Base-by-base conservation (phyloP, 1,140 invertebrate genomes). In the Ips typographus region DNA sequence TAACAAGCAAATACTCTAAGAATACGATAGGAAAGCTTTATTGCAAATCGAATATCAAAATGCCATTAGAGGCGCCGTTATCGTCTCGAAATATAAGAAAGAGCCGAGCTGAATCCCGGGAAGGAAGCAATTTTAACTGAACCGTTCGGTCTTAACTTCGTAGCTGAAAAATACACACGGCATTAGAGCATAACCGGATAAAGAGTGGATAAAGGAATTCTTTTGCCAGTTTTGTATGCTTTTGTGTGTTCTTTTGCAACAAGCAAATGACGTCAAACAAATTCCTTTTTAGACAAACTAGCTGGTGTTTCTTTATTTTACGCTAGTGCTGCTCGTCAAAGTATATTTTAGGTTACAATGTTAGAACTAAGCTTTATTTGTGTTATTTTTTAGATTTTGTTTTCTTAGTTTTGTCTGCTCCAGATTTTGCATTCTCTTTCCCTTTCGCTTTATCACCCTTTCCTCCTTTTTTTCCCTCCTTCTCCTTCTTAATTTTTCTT, bases 21-120 rank as follows among this genome's bases (percentile, higher is more conserved):
- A 49, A 49, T 49, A 49, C 44, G 7, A 49, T 49, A 49, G 22
- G 44, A 49, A 49, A 49, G 44, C 42, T 61, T 61, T 61, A 61
- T 47, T 61, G 58, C 58, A 61, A 61, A 61, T 61, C 58, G 58
- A 61, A 61, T 61, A 61, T 61, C 58, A 61, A 61, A 61, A 61
- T 61, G 58, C 58, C 58, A 61, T 61, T 61, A 61, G 37, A 61
- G 7, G 43, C 58, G 58, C 41, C 58, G 37, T 57, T 57, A 57
- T 57, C 40, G 58, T 43, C 4, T n/a, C 58, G 60, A 63, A 63
- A 63, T 51, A 63, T 63, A 63, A 52, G 47, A 63, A 38, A 55
- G 37, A 42, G 40, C 44, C 7, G 38, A 61, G 40, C 40, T 38
- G 60, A 40, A 22, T 63, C 47, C 49, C 43, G 44, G 60, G 60